Conservation (phyloP, 1,140 invertebrate genomes). For the Bathynomus jamesi region DNA sequence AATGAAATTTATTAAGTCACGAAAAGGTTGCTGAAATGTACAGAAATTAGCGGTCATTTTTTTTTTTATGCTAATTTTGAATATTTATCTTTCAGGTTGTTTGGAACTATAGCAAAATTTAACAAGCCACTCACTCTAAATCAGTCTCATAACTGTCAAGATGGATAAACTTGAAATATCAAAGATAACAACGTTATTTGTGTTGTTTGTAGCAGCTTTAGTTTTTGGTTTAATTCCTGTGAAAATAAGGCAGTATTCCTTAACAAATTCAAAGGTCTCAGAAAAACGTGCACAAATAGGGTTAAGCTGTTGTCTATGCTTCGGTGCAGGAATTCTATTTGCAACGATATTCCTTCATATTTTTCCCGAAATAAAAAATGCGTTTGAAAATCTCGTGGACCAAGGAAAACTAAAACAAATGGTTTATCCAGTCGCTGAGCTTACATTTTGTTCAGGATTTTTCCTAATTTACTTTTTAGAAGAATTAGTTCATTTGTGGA, state of each 20-base stretch:
- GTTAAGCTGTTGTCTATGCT: conserved; percentile 59
- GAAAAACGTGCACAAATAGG: conserved; percentile 41
- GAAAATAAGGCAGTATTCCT: conserved; percentile 52
- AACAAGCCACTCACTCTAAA: no score
- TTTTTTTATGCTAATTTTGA: no score
- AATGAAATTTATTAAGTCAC: no score
- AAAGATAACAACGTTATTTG: background rate
- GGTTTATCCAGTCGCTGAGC: conserved; percentile 47
- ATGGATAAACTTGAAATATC: no score
- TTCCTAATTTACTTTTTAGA: conserved; percentile 53
- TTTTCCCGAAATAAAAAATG: conserved; percentile 73
- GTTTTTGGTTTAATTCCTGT: background rate
- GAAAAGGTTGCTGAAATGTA: no score
- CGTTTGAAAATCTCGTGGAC: conserved; percentile 7
- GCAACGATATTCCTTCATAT: conserved; percentile 84
- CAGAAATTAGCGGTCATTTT: no score
- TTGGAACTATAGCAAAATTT: no score
- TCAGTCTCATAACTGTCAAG: no score
- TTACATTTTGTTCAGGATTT: conserved; percentile 51
- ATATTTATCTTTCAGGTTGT: no score
- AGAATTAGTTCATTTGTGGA: conserved; percentile 45
- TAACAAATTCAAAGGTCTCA: conserved; percentile 79
- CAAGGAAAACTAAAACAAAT: conserved; percentile 4
- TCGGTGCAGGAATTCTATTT: conserved; percentile 83
- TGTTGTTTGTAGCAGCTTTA: background rate